Percentiles rank a stretch among this genome's conserved stretches.
These are phyloP conservation scores for Genyomyrus donnyi DNA, from an alignment of 2,113 vertebrate genomes.

Conservation along the genomic window DNA sequence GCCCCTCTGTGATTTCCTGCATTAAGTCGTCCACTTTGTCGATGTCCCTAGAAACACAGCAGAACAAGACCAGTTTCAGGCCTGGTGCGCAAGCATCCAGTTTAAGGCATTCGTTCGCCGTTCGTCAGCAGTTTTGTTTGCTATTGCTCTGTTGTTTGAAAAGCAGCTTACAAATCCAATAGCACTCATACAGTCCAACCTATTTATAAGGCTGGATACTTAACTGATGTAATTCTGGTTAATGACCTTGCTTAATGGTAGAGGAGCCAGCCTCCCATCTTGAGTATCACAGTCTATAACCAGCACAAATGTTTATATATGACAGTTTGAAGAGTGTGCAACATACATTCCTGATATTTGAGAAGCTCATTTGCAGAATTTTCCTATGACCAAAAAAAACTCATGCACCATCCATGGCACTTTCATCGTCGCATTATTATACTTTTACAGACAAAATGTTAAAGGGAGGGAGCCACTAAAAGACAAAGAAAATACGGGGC, in stretches of 20 bases:
- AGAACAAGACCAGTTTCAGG: not conserved
- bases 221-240: not conserved
- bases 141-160: not conserved
- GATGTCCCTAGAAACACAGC: slow-evolving; percentile 76
- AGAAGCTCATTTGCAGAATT: not conserved
- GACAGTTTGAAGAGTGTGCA: not conserved
- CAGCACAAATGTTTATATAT: not conserved
- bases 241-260: not conserved
- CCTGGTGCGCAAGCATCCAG: not conserved
- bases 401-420: not conserved
- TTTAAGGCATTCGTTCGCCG: not conserved
- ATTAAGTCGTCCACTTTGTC: slow-evolving; percentile 97
- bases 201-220: not conserved
- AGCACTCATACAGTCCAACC: not conserved
- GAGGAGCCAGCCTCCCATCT: not conserved
- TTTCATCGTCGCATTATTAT: not conserved
- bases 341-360: not conserved
- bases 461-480: not conserved
- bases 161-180: not conserved
- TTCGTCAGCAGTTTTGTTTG: not conserved
- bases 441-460: not conserved
- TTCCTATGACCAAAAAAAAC: not conserved
- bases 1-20: slow-evolving; percentile 97
- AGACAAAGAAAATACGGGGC: not conserved
- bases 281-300: not conserved